Evolutionary conservation across 2,113 vertebrate species (phyloP).

Genomic region (Larimichthys polyactis): DNA sequence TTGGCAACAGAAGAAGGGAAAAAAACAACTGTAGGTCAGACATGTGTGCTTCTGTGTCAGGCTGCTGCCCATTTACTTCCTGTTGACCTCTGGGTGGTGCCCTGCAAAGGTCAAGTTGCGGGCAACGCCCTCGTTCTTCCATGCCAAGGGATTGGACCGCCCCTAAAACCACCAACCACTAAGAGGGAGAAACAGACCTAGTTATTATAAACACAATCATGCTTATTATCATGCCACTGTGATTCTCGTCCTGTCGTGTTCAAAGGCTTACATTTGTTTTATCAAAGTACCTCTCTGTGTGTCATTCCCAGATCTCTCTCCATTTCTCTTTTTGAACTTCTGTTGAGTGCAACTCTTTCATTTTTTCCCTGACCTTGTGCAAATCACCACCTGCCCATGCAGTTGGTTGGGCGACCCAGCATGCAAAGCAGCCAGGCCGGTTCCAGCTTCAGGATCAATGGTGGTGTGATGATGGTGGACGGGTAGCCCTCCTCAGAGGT

Average conservation of each 20-base stretch:
- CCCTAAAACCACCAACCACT: constrained; percentile 69
- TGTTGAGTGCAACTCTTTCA: constrained; percentile 24
- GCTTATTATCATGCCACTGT: constrained; percentile 74
- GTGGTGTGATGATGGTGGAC: neutral
- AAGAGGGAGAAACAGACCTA: constrained; percentile 61
- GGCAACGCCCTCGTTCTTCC: constrained; percentile 52
- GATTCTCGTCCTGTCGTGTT: constrained; percentile 70
- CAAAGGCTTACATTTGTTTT: constrained; percentile 70
- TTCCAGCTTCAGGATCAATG: constrained; percentile 14
- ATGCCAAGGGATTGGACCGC: constrained; percentile 59
- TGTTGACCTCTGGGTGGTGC: constrained; percentile 77
- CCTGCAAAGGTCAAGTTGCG: constrained; percentile 60
- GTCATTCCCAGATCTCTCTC: constrained; percentile 7
- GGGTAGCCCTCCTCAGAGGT: constrained; percentile 7
- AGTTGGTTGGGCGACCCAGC: constrained; percentile 19
- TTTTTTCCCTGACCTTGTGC: constrained; percentile 48
- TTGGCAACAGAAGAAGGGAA: constrained; percentile 20
- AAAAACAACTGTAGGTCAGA: constrained; percentile 27
- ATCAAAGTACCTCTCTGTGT: constrained; percentile 53
- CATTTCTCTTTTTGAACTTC: constrained; percentile 42
- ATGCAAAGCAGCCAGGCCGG: constrained; percentile 66
- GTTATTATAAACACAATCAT: constrained; percentile 76
- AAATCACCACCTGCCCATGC: constrained; percentile 67
- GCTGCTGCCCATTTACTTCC: constrained; percentile 62
- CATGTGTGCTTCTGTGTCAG: constrained; percentile 49